Base-by-base conservation (phyloP, 1,140 invertebrate species). In the Phymastichus coffea region DNA sequence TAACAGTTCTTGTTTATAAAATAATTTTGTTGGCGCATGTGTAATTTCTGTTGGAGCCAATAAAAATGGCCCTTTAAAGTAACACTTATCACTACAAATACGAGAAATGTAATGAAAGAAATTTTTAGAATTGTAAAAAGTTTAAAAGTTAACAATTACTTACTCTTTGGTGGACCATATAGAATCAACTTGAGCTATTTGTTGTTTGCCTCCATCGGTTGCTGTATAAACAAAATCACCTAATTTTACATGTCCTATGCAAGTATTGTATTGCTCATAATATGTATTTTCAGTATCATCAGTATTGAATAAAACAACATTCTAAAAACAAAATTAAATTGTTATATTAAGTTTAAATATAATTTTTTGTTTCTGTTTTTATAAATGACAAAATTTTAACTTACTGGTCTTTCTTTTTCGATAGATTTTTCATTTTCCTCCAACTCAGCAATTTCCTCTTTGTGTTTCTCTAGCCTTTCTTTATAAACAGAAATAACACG, bases 161-260 rank as follows among this genome's bases (percentile, higher is more conserved):
- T 79, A 92, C 89, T 90, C 87, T 77, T 88, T 87, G 43, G 92
- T 91, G 65, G 90, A 89, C 95, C 95, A 98, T 70, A 98, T 92
- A 59, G 89, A 87, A 77, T 98, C 94, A 64, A 99, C 89, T 78
- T 96, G 89, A n/a, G 93, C 91, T 57, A 99, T 92, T 54, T 92
- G 85, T 74, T 93, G 91, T 72, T 89, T 88, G 26, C 91, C 89
- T 47, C 88, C 87, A 72, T 94, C 90, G 15, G 89, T 92, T 30
- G 91, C 89, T 10, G 97, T 92, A 76, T 96, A 97, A 26, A 97
- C 93, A 80, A 90, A 96, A 79, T 98, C 96, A 12, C 95, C 95
- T 41, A 87, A 90, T 85, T 95, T 90, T 56, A 95, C 84, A 26
- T 89, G 83, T 22, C 92, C 91, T 33, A 86, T 88, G 68, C 88